A percentile compares a stretch with the other conserved stretches of the same genome.
Conservation (phyloP, 2,888 invertebrate species). For the Macaria liturata region DNA sequence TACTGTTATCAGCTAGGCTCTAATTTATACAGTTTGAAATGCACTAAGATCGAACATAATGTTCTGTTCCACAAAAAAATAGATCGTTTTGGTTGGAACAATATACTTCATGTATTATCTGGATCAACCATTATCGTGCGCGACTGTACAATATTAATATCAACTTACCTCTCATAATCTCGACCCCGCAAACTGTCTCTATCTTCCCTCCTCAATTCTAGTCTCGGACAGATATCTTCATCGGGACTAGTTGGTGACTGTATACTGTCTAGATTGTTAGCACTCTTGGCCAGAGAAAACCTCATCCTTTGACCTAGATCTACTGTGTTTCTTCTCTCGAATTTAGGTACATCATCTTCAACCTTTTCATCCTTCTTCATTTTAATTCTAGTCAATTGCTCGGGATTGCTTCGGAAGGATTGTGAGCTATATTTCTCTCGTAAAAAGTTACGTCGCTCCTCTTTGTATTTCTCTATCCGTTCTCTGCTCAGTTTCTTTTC, state of each 20-base stretch:
- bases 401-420: conserved; percentile 87
- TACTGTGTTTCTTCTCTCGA: conserved; percentile 76
- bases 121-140: too few species aligned
- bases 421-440: conserved; percentile 94
- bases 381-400: conserved; percentile 72
- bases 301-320: conserved; percentile 74
- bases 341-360: conserved; percentile 59
- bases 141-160: background rate
- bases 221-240: conserved; percentile 24
- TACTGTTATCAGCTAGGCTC: too few species aligned
- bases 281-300: conserved; percentile 68
- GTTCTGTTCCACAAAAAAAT: too few species aligned
- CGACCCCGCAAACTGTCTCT: conserved; percentile 30
- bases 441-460: conserved; percentile 92
- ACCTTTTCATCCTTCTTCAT: conserved; percentile 64
- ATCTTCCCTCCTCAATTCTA: conserved; percentile 18
- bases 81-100: too few species aligned
- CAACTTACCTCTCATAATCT: conserved; percentile 53
- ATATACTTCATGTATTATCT: too few species aligned
- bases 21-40: too few species aligned
- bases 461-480: conserved; percentile 93
- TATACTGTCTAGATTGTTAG: conserved; percentile 66
- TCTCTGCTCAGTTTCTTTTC: conserved; percentile 88
- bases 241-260: conserved; percentile 51
- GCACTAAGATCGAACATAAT: too few species aligned